These are phyloP conservation scores for Pagetopsis macropterus DNA, from an alignment of 2,797 vertebrate genomes.

Conservation along the genomic window DNA sequence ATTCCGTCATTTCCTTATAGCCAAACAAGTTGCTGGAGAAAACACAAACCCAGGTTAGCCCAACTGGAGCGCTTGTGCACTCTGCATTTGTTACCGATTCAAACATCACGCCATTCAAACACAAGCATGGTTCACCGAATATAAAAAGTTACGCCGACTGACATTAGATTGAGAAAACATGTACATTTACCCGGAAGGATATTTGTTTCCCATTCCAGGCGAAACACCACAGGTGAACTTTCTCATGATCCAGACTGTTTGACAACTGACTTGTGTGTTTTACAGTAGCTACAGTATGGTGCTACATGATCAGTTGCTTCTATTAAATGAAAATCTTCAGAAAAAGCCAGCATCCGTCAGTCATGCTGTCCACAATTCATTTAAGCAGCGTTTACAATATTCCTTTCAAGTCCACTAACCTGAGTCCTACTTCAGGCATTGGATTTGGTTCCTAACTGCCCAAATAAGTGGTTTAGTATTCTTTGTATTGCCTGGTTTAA, in stretches of 20 bases:
- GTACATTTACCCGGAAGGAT: neutral
- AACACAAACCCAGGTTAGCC: neutral
- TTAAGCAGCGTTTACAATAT: neutral
- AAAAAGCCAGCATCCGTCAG: neutral
- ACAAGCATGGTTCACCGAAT: neutral
- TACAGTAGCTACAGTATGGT: neutral
- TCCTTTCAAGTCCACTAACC: slow-evolving; percentile 3
- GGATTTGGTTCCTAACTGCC: neutral
- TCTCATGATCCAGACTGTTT: neutral
- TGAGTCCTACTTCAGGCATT: neutral
- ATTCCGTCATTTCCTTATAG: neutral
- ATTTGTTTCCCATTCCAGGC: neutral
- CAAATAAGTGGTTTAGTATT: slow-evolving; percentile 8
- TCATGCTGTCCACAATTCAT: slow-evolving; percentile 12
- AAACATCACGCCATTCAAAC: neutral
- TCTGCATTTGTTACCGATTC: neutral
- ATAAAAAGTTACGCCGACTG: neutral
- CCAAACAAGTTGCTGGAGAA: neutral
- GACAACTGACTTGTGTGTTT: neutral
- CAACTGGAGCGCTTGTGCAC: neutral
- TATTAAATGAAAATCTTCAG: neutral
- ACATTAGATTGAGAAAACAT: neutral
- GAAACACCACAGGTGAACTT: neutral
- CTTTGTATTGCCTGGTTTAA: slow-evolving; percentile 40
- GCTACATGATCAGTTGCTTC: neutral